Evolutionary conservation across 1,140 invertebrate genomes (phyloP).

Genomic region (Linepithema humile): DNA sequence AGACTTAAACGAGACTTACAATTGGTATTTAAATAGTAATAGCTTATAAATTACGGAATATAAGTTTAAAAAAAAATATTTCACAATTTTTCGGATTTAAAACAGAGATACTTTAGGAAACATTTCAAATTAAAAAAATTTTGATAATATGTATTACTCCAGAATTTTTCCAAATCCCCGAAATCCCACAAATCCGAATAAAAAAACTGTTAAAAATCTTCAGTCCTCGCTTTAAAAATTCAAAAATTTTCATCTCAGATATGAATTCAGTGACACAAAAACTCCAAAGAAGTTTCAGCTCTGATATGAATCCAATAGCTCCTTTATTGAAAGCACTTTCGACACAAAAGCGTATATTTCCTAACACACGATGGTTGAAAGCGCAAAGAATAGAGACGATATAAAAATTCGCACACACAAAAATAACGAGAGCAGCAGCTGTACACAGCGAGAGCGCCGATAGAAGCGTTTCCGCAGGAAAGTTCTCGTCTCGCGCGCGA

Average conservation of each 20-base stretch:
- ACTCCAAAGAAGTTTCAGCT: neutral
- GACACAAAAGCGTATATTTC: constrained; percentile 22
- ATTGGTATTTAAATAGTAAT: neutral
- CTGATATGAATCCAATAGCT: neutral
- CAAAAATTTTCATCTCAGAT: neutral
- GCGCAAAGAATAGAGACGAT: constrained; percentile 5
- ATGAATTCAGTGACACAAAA: neutral
- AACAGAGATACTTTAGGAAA: neutral
- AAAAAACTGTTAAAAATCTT: too few relatives aligned
- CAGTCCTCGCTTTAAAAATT: too few relatives aligned
- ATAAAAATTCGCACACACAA: constrained; percentile 3
- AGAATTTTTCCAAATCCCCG: too few relatives aligned
- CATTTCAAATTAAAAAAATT: neutral
- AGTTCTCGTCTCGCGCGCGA: neutral
- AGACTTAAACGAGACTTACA: neutral
- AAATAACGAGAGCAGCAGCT: constrained; percentile 45
- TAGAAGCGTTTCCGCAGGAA: constrained; percentile 24
- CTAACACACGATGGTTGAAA: neutral
- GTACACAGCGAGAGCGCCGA: neutral
- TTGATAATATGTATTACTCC: neutral
- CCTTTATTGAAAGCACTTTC: constrained; percentile 15
- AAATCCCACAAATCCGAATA: too few relatives aligned
- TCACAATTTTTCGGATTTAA: neutral
- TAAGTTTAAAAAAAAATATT: neutral
- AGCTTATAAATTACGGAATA: too few relatives aligned